Evolutionary conservation across 2,888 invertebrate species (phyloP), one percentile per base, ranked within the genome.

Genomic region (Lasius fuliginosus): DNA sequence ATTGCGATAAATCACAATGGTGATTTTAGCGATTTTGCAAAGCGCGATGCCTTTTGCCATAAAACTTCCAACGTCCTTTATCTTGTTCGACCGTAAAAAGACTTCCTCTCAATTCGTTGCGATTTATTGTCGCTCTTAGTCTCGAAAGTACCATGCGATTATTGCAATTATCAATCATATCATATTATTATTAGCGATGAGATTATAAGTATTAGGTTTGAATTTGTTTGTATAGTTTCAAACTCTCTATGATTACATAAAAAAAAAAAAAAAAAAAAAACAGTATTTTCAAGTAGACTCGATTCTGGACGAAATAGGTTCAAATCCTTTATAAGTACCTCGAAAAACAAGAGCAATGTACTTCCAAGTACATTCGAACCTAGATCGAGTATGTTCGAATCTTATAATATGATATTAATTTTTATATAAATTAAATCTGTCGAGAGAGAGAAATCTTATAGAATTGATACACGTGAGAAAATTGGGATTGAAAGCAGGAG

Each of bases 1-100:
- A 69, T 42, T 58, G 58, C 33, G 69, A 79, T 79, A 60, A 79
- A 79, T 62, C 73, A 49, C 46, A 60, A 71, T 18, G 33, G 12
- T 46, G 12, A 3, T 42, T 69, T 33, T 3, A 33, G 12, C 15
- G 42, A 3, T 42, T 69, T 33, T 3, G 42, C 58, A 18, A 60
- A 71, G 69, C 33, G 69, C 33, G 33, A 42, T 60, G 69, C 33
- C 40, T 30, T 30, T 27, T 23, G 33, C 15, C 30, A 3, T 40
- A 49, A 65, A 40, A 36, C 64, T 42, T 64, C 11, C 60, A 30
- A 11, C 18, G 23, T 64, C 53, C 46, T 23, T 49, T 27, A 36
- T 42, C n/a, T 74, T 23, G 58, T 56, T 49, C 30, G n/a, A 27
- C 1, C 3, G 33, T 8, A 30, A 15, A 74, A 18, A 60, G 12